phyloP scores from a whole-genome alignment of 2,113 vertebrate genomes.

The Chamaetylas fuelleborni region DNA sequence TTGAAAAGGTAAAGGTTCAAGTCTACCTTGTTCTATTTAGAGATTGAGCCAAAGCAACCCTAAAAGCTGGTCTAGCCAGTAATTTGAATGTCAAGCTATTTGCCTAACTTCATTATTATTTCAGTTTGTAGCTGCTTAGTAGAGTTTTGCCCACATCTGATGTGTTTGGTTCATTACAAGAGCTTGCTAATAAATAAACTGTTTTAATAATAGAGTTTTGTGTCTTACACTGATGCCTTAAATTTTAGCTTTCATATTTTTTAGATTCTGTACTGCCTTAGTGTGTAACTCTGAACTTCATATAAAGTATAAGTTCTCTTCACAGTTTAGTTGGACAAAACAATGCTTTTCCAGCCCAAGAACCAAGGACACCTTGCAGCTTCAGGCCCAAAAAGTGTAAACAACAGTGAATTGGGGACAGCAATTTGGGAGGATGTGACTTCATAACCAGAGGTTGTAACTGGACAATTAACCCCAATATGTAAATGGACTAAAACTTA shows the following conservation, averaged over 20 bases:
- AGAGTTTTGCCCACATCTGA: constrained; percentile 25
- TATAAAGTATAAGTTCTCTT: not conserved
- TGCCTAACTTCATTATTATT: not conserved
- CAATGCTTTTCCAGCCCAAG: not conserved
- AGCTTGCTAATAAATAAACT: constrained; percentile 16
- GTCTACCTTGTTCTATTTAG: not conserved
- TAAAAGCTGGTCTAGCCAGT: constrained; percentile 17
- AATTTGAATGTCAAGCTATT: not conserved
- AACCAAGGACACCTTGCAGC: not conserved
- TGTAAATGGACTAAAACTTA: not conserved
- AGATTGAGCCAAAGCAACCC: not conserved
- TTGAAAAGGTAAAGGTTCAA: not conserved
- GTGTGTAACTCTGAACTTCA: not conserved
- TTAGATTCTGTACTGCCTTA: not conserved
- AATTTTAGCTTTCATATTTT: not conserved
- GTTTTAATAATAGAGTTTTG: constrained; percentile 22
- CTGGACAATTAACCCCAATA: not conserved
- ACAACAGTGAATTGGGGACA: not conserved
- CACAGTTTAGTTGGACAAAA: not conserved
- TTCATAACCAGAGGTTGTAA: not conserved
- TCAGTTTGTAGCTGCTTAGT: not conserved
- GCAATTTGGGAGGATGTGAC: not conserved
- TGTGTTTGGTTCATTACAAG: constrained; percentile 1
- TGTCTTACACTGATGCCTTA: not conserved
- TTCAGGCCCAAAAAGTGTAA: not conserved